Evolutionary conservation across 1,140 invertebrate genomes (phyloP).

Genomic region (Cheumatopsyche charites): DNA sequence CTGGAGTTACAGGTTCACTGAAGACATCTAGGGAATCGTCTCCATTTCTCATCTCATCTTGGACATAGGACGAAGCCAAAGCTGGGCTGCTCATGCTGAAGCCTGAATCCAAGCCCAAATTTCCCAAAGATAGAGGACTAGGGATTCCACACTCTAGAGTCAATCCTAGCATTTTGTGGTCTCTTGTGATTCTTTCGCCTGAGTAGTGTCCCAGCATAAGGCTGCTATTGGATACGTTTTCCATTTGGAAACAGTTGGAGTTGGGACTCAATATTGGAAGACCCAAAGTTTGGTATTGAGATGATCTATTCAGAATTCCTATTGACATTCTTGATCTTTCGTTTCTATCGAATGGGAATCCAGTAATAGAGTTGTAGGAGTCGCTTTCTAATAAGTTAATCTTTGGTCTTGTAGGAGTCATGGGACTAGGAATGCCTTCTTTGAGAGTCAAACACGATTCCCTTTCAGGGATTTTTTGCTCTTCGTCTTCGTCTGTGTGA

Average conservation of each 20-base stretch:
- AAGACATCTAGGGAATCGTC: constrained; percentile 42
- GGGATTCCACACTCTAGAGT: constrained; percentile 46
- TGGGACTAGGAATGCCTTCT: constrained; percentile 47
- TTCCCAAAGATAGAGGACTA: constrained; percentile 41
- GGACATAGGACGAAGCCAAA: constrained; percentile 32
- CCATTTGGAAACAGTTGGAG: constrained; percentile 11
- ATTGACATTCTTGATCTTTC: neutral
- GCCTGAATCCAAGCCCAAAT: constrained; percentile 29
- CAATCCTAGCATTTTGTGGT: constrained; percentile 42
- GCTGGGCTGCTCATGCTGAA: constrained; percentile 38
- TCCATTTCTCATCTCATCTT: constrained; percentile 37
- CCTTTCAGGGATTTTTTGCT: constrained; percentile 14
- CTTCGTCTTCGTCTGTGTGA: constrained; percentile 36
- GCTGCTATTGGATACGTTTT: constrained; percentile 40
- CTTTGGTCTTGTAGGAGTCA: constrained; percentile 40
- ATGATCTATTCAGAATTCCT: neutral
- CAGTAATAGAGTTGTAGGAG: constrained; percentile 45
- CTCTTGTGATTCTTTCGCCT: constrained; percentile 18
- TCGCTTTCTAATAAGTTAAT: constrained; percentile 33
- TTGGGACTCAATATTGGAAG: constrained; percentile 5
- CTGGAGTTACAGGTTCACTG: constrained; percentile 46
- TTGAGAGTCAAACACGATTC: constrained; percentile 45
- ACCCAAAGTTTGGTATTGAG: constrained; percentile 14
- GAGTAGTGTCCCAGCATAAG: constrained; percentile 42
- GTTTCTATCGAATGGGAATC: constrained; percentile 40